Percentiles rank a stretch among this genome's conserved stretches.
Conservation (phyloP, 1,140 invertebrate genomes). For the Monomorium pharaonis region DNA sequence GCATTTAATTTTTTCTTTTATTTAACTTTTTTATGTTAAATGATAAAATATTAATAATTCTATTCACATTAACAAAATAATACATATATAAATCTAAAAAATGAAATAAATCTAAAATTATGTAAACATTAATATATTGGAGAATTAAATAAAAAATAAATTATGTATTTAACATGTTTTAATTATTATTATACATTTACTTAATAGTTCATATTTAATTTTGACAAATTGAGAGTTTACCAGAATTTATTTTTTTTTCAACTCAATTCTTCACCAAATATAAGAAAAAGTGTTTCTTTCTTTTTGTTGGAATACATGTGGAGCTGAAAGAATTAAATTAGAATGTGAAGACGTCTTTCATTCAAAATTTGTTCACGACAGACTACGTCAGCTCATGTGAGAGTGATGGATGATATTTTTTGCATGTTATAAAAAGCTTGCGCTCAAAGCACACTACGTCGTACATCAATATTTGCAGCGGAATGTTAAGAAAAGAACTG, state of each 20-base stretch:
- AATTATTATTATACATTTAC: neutral
- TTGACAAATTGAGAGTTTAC: neutral
- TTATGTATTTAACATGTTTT: too few relatives aligned
- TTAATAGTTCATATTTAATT: neutral
- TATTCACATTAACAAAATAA: too few relatives aligned
- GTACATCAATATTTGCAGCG: constrained; percentile 25
- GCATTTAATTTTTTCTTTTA: too few relatives aligned
- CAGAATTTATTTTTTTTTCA: neutral
- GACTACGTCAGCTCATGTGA: neutral
- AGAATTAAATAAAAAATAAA: too few relatives aligned
- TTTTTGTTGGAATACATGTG: neutral
- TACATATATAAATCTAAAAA: too few relatives aligned
- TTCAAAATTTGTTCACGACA: constrained; percentile 43
- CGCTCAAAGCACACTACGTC: neutral
- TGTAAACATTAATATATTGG: too few relatives aligned
- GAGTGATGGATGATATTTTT: constrained; percentile 49
- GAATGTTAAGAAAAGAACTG: constrained; percentile 1
- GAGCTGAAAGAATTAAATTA: constrained; percentile 5
- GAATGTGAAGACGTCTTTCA: constrained; percentile 2
- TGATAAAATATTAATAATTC: too few relatives aligned
- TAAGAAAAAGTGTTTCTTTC: neutral
- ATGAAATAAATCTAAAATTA: too few relatives aligned
- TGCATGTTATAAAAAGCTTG: constrained; percentile 36
- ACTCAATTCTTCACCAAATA: neutral
- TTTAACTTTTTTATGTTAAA: too few relatives aligned